Conservation (phyloP, 2,888 invertebrate species). For the Drosophila formosana region DNA sequence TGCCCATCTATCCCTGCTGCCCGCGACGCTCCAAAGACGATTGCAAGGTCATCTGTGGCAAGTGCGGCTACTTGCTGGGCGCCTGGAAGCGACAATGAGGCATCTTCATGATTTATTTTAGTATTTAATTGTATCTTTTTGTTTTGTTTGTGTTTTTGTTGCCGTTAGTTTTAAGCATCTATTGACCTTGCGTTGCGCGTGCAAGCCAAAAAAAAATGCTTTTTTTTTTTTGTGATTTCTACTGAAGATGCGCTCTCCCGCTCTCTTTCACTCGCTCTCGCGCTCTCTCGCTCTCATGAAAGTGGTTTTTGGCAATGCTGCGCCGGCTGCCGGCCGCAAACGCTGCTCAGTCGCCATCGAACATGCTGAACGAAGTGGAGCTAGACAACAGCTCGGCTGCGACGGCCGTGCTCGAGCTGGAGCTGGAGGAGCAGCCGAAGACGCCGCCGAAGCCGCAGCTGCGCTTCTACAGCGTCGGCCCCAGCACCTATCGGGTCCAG, state of each 20-base stretch:
- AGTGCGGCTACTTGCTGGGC: slow-evolving; percentile 77
- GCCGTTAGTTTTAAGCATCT: slow-evolving; percentile 39
- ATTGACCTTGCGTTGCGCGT: slow-evolving; percentile 47
- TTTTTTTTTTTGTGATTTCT: slow-evolving; percentile 26
- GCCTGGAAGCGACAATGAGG: slow-evolving; percentile 71
- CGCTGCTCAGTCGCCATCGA: slow-evolving; percentile 58
- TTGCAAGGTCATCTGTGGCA: slow-evolving; percentile 78
- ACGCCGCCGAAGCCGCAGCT: slow-evolving; percentile 66
- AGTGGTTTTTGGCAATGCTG: slow-evolving; percentile 15
- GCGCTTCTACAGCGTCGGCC: slow-evolving; percentile 82
- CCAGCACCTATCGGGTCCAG: slow-evolving; percentile 75
- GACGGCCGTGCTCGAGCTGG: slow-evolving; percentile 53
- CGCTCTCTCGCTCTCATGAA: slow-evolving; percentile 2
- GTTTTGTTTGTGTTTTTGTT: slow-evolving; percentile 12
- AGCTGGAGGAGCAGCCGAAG: slow-evolving; percentile 2
- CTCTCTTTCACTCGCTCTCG: slow-evolving; percentile 5
- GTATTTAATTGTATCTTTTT: slow-evolving; percentile 21
- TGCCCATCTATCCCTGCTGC: slow-evolving; percentile 76
- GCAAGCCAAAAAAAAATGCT: slow-evolving; percentile 13
- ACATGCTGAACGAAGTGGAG: slow-evolving; percentile 72
- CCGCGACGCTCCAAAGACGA: slow-evolving; percentile 63
- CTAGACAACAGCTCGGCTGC: slow-evolving; percentile 51
- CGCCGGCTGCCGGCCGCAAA: background rate
- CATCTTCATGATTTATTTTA: slow-evolving; percentile 15
- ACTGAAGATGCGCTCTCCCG: slow-evolving; percentile 30